Percentiles rank a stretch among this genome's conserved stretches.
Evolutionary conservation across 2,113 vertebrate species (phyloP).

Genomic region (Diphyllodes magnificus): DNA sequence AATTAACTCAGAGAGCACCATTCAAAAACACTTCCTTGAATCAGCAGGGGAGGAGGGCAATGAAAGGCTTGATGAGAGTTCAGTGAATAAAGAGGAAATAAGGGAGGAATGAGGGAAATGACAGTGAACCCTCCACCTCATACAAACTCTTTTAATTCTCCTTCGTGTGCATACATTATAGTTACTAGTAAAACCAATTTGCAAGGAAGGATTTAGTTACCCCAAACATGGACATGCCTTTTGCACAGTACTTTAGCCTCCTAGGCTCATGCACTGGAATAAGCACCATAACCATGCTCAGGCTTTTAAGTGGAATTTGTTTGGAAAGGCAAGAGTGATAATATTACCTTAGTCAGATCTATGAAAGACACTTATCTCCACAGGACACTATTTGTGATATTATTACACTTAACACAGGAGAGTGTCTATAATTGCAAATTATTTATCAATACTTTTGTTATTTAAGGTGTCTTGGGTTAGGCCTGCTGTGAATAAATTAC

Average conservation of each 20-base stretch:
- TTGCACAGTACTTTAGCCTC: background rate
- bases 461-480: slow-evolving; percentile 16
- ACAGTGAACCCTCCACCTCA: background rate
- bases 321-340: background rate
- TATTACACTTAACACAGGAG: background rate
- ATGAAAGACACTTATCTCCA: background rate
- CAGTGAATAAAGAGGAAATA: slow-evolving; percentile 39
- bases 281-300: background rate
- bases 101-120: background rate
- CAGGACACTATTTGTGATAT: background rate
- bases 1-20: slow-evolving; percentile 39
- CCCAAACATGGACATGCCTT: background rate
- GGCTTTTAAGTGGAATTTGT: background rate
- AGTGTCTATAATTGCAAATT: background rate
- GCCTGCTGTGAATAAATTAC: slow-evolving; percentile 2
- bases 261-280: background rate
- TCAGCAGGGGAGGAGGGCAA: slow-evolving; percentile 18
- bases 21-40: slow-evolving; percentile 56
- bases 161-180: background rate
- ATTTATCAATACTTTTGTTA: slow-evolving; percentile 48
- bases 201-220: background rate
- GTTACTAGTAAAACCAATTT: background rate
- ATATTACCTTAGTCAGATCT: background rate
- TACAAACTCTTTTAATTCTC: background rate
- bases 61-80: slow-evolving; percentile 37